Conservation (phyloP, 2,888 invertebrate genomes). For the Ischnus inquisitorius region DNA sequence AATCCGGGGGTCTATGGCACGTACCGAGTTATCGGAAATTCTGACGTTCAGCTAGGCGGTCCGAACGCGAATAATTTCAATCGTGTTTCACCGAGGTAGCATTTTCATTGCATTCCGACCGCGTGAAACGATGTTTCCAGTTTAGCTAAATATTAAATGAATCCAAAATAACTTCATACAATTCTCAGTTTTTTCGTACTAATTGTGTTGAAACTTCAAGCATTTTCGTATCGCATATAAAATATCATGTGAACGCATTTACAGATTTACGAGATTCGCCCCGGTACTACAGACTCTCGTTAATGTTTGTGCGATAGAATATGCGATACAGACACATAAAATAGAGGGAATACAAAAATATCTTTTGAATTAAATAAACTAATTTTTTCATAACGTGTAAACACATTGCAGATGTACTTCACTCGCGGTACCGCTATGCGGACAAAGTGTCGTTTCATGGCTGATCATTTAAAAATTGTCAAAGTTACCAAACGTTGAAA, state of each 20-base stretch:
- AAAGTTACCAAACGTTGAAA: too few species aligned
- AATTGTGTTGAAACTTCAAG: background rate
- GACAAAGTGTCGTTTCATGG: too few species aligned
- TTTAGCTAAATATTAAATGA: background rate
- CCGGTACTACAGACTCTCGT: too few species aligned
- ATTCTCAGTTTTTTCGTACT: background rate
- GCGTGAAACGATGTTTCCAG: slow-evolving; percentile 10
- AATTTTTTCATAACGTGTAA: too few species aligned
- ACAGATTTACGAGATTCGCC: too few species aligned
- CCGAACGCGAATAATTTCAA: slow-evolving; percentile 46
- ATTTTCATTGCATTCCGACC: slow-evolving; percentile 14
- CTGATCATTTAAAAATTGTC: too few species aligned
- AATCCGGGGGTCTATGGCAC: slow-evolving; percentile 21
- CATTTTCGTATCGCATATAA: background rate
- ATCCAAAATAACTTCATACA: background rate
- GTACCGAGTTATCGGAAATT: slow-evolving; percentile 49
- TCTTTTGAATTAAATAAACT: too few species aligned
- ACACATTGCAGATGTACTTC: too few species aligned
- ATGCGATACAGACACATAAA: too few species aligned
- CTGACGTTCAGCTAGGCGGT: slow-evolving; percentile 34
- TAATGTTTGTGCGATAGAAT: too few species aligned
- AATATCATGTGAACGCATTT: background rate
- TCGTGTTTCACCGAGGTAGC: slow-evolving; percentile 19
- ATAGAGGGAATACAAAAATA: too few species aligned
- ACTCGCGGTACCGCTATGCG: too few species aligned